Evolutionary conservation across 2,113 vertebrate species (phyloP).

Genomic region (Nerophis ophidion): DNA sequence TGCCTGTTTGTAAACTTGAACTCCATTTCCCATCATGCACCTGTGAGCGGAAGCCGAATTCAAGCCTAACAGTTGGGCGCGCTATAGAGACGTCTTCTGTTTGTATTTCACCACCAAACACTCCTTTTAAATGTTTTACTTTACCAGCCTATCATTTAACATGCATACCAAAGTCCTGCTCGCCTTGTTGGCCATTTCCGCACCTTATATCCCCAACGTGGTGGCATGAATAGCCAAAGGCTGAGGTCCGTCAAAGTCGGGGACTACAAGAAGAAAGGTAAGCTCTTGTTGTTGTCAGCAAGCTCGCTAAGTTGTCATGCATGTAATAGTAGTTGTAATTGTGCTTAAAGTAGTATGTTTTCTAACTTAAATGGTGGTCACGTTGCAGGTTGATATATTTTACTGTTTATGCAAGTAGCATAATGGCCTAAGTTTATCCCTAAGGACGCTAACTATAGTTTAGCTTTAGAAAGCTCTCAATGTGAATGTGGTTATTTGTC

Average conservation of each 20-base stretch:
- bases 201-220: slow-evolving; percentile 2
- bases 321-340: slow-evolving; percentile 22
- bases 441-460: too few species aligned
- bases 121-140: slow-evolving; percentile 14
- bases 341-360: background rate
- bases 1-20: background rate
- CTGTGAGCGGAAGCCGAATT: slow-evolving; percentile 44
- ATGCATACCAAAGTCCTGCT: slow-evolving; percentile 14
- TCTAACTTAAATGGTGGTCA: background rate
- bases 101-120: background rate
- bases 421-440: too few species aligned
- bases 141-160: background rate
- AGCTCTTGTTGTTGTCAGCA: slow-evolving; percentile 22
- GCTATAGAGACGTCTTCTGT: background rate
- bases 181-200: background rate
- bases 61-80: slow-evolving; percentile 40
- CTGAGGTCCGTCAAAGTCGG: slow-evolving; percentile 40
- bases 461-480: too few species aligned
- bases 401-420: too few species aligned
- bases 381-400: background rate
- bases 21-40: background rate
- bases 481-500: too few species aligned
- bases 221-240: slow-evolving; percentile 69
- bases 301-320: slow-evolving; percentile 22
- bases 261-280: slow-evolving; percentile 63